Evolutionary conservation across 53 echinoderm and acorn worm species (phyloP).

Genomic region (Pentamera pediparva): DNA sequence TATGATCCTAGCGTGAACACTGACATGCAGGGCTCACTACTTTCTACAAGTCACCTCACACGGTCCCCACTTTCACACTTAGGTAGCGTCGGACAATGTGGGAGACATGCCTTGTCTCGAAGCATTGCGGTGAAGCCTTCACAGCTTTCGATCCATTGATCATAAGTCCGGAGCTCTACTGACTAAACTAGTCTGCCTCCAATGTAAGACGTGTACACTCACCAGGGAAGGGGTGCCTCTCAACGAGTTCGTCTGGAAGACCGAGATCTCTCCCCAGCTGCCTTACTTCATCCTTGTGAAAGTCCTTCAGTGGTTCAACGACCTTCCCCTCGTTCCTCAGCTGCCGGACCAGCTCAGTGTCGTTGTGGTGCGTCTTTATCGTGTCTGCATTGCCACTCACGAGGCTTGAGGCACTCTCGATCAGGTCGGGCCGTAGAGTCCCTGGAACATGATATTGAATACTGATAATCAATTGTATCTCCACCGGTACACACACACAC

Average conservation of each 20-base stretch:
- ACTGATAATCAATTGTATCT: too few relatives aligned
- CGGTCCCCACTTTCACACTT: too few relatives aligned
- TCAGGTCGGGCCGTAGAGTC: constrained; percentile 83
- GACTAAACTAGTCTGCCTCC: too few relatives aligned
- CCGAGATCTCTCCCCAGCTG: constrained; percentile 84
- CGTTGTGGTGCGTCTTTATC: constrained; percentile 96
- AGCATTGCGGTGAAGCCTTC: neutral
- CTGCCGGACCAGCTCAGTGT: constrained; percentile 83
- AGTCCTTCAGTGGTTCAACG: constrained; percentile 94
- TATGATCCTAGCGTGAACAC: too few relatives aligned
- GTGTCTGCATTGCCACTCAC: constrained; percentile 91
- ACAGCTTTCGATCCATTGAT: too few relatives aligned
- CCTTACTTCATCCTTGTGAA: constrained; percentile 93
- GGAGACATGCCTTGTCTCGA: too few relatives aligned
- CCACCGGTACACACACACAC: neutral
- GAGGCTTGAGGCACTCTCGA: constrained; percentile 88
- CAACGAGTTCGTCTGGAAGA: constrained; percentile 79
- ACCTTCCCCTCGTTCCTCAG: constrained; percentile 70
- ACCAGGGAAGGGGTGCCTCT: constrained; percentile 99
- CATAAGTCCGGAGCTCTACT: too few relatives aligned
- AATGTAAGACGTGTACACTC: too few relatives aligned
- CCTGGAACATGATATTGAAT: too few relatives aligned
- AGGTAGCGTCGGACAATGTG: too few relatives aligned
- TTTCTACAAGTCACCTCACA: too few relatives aligned
- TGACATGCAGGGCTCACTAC: too few relatives aligned